Evolutionary conservation across 2,888 invertebrate genomes (phyloP), one percentile per base, ranked within the genome.

Genomic region (Pachliopta kotzebuea): DNA sequence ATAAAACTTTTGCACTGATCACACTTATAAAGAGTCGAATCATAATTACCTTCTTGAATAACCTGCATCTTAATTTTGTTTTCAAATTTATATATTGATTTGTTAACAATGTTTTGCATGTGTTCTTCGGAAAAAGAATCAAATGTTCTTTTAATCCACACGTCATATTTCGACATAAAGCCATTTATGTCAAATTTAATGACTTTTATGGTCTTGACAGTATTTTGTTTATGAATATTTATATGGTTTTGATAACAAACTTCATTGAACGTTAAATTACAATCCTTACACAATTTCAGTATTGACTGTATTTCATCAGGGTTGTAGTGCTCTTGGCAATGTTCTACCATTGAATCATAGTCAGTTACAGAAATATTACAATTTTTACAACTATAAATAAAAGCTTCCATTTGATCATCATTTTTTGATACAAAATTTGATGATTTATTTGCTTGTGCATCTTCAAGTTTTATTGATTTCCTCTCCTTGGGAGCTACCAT

Each of bases 61-160:
- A 83, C 68, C 65, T 80, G 71, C 78, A 88, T 75, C 79, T 81
- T 84, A 59, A 87, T 72, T 72, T 82, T 82, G 59, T 77, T 76
- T 75, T 86, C 86, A 68, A 73, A 71, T 72, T 73, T 80, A 65
- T 88, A 88, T 56, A 85, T 81, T 18, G 88, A 84, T 66, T 77
- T 71, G 24, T 70, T 66, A 55, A 86, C 69, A 70, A 81, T 74
- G 61, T 72, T 67, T 59, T 71, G 57, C 24, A 75, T 68, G 65
- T 74, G 61, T 50, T 76, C 67, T 64, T 72, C 67, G 37, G 76
- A 60, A 49, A 81, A 59, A 24, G 74, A 70, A 50, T 74, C 71
- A 77, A 84, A 87, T 59, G 88, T 58, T 71, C 86, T 83, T 69
- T 80, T 74, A 2, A 74, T 66, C 89, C 89, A 88, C 61, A 77